phyloP scores from a whole-genome alignment of 2,797 vertebrate genomes.

The Capromys pilorides region DNA sequence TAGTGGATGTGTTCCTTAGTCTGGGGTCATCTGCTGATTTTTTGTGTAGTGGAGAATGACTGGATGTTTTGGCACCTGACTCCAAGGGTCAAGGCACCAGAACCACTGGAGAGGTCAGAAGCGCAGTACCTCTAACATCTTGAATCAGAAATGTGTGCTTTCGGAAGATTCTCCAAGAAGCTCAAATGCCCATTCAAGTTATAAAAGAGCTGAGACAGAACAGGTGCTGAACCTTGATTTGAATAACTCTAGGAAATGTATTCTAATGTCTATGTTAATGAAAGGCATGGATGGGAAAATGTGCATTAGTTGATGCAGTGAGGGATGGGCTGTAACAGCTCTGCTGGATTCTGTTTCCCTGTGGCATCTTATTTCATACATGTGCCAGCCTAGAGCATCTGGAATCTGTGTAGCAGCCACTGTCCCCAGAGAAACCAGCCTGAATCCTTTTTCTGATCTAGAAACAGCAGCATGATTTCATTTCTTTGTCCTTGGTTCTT shows the following conservation, averaged over 20 bases:
- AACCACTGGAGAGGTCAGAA: neutral
- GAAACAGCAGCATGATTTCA: neutral
- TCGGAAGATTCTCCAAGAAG: neutral
- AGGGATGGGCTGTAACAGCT: neutral
- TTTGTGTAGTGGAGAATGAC: neutral
- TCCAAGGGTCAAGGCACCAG: neutral
- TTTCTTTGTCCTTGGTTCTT: neutral
- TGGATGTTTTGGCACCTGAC: neutral
- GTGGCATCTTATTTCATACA: neutral
- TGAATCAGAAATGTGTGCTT: conserved; percentile 5
- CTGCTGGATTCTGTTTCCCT: neutral
- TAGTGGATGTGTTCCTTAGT: neutral
- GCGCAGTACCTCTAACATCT: neutral
- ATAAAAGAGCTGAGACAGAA: neutral
- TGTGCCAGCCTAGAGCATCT: neutral
- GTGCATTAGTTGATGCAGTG: neutral
- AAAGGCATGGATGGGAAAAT: neutral
- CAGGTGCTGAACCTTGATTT: neutral
- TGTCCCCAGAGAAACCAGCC: neutral
- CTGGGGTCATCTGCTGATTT: neutral
- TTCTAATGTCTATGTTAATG: neutral
- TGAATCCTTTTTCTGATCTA: neutral
- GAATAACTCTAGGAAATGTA: neutral
- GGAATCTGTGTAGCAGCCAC: neutral
- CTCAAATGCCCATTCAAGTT: neutral